These are phyloP conservation scores for Mnemiopsis leidyi DNA, from an alignment of 37 sponge, comb jelly and placozoan genomes.

Conservation along the genomic window DNA sequence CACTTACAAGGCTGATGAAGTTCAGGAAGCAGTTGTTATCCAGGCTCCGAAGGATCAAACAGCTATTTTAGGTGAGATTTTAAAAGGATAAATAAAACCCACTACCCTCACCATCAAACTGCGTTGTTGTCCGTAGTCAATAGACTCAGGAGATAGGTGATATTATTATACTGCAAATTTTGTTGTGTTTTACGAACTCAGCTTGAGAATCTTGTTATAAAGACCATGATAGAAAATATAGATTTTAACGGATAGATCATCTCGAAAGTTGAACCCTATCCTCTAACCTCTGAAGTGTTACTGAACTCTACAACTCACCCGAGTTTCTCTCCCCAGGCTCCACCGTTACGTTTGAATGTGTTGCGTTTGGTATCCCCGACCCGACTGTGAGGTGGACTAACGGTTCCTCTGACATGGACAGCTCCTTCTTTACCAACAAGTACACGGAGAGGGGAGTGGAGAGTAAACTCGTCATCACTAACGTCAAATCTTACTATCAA, in stretches of 20 bases:
- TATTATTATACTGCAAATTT: too few species aligned
- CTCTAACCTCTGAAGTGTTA: background rate
- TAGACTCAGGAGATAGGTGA: too few species aligned
- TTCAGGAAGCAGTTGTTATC: background rate
- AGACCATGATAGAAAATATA: too few species aligned
- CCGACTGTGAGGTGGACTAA: conserved; percentile 33
- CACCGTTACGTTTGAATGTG: conserved; percentile 57
- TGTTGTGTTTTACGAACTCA: too few species aligned
- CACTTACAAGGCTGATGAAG: background rate
- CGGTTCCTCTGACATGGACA: conserved; percentile 44
- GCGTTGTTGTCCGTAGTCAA: too few species aligned
- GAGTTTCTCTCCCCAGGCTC: conserved; percentile 2
- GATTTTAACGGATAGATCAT: too few species aligned
- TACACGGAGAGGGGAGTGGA: conserved; percentile 44
- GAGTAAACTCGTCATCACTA: conserved; percentile 21
- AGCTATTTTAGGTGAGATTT: conserved; percentile 37
- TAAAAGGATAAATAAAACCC: too few species aligned
- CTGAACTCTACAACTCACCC: background rate
- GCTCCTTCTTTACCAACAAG: background rate
- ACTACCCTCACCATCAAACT: too few species aligned
- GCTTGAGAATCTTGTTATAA: too few species aligned
- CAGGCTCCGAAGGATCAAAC: conserved; percentile 32
- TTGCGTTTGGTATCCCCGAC: conserved; percentile 55
- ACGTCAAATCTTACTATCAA: background rate
- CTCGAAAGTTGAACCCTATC: background rate